A percentile compares a stretch with the other conserved stretches of the same genome.
phyloP scores from a whole-genome alignment of 2,888 invertebrate species.

The Eutolmus rufibarbis region DNA sequence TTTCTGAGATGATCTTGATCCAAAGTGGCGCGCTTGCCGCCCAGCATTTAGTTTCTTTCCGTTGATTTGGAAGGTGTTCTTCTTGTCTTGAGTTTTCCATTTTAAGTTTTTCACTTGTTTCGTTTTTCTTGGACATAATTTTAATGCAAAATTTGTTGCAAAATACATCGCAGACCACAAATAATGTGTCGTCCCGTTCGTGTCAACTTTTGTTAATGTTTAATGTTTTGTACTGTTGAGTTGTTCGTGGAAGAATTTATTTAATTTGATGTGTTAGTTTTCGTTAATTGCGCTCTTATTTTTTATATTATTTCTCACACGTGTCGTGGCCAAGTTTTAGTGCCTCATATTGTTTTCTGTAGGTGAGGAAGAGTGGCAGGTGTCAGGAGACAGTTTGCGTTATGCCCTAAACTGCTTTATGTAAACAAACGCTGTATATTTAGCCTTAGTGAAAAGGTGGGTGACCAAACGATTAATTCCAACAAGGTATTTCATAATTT shows the following conservation, averaged over 20 bases:
- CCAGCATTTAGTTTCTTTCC: constrained; percentile 35
- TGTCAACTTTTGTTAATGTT: not conserved
- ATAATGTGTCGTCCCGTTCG: not conserved
- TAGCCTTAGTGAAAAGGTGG: constrained; percentile 5
- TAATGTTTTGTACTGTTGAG: not conserved
- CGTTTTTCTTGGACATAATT: constrained; percentile 1
- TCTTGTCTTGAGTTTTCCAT: constrained; percentile 18
- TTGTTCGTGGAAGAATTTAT: not conserved
- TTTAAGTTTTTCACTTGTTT: constrained; percentile 33
- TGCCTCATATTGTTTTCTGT: not conserved
- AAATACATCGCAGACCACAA: not conserved
- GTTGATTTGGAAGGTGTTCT: constrained; percentile 38
- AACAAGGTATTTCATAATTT: constrained; percentile 11
- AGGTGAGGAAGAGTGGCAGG: not conserved
- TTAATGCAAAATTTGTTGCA: not conserved
- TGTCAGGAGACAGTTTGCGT: not conserved
- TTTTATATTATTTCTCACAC: not conserved
- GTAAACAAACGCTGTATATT: constrained; percentile 12
- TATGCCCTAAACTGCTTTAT: not conserved
- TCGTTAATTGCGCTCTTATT: not conserved
- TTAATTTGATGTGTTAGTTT: not conserved
- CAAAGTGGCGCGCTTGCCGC: not conserved
- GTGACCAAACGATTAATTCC: not conserved
- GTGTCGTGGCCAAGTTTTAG: not conserved
- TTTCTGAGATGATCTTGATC: not conserved